phyloP scores from a whole-genome alignment of 2,888 invertebrate species.

The Julus scanicus region DNA sequence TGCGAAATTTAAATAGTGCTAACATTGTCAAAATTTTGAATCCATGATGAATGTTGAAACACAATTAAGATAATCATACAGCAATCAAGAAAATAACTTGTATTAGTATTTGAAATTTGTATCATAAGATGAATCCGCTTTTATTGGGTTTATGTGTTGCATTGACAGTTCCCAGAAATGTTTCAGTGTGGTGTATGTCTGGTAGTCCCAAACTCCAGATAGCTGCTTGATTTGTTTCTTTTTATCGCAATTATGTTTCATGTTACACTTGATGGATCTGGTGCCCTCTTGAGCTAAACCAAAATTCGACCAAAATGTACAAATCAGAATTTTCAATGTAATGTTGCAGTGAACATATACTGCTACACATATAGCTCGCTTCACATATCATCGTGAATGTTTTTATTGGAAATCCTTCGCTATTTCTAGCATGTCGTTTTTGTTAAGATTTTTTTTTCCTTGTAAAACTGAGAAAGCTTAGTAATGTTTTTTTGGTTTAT shows the following conservation, averaged over 20 bases:
- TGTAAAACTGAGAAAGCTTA: neutral
- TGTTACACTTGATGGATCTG: neutral
- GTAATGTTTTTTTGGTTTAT: neutral
- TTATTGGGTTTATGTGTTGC: too few relatives aligned
- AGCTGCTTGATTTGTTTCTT: neutral
- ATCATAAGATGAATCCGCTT: too few relatives aligned
- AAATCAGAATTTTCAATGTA: neutral
- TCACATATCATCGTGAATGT: neutral
- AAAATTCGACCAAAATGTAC: neutral
- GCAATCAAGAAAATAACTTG: too few relatives aligned
- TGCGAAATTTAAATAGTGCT: too few relatives aligned
- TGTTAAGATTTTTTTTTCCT: neutral
- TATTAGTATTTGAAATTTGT: too few relatives aligned
- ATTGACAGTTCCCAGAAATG: too few relatives aligned
- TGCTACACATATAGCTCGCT: neutral
- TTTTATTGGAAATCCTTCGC: conserved; percentile 5
- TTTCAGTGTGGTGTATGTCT: too few relatives aligned
- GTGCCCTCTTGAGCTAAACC: neutral
- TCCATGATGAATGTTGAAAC: too few relatives aligned
- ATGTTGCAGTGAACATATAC: neutral
- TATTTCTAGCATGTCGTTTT: neutral
- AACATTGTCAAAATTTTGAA: too few relatives aligned
- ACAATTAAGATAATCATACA: too few relatives aligned
- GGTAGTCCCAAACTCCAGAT: too few relatives aligned
- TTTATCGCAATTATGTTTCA: neutral